Evolutionary conservation across 92 coral and sea anemone species (phyloP).

Genomic region (Zoanthus solanderi): DNA sequence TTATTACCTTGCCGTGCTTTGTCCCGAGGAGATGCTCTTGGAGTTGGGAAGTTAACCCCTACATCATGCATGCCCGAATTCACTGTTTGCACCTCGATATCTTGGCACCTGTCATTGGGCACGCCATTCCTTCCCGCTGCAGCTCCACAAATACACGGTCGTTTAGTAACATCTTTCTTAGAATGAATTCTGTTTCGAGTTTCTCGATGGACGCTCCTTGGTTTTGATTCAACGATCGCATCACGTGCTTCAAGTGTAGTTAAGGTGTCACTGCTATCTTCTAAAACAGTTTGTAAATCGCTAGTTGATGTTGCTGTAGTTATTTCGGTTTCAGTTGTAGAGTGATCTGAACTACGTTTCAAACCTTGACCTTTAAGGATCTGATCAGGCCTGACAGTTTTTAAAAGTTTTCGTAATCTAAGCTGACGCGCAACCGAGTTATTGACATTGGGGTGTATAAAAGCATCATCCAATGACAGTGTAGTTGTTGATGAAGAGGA

Average conservation of each 20-base stretch:
- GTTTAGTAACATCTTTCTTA: constrained; percentile 15
- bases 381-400: constrained; percentile 61
- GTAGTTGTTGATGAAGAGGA: constrained; percentile 59
- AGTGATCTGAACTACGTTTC: constrained; percentile 22
- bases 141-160: constrained; percentile 64
- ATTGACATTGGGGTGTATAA: constrained; percentile 59
- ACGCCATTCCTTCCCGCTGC: constrained; percentile 48
- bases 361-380: constrained; percentile 32
- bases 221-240: not conserved
- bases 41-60: constrained; percentile 93
- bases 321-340: constrained; percentile 26
- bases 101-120: constrained; percentile 2
- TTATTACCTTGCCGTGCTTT: constrained; percentile 27
- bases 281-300: constrained; percentile 36
- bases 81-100: constrained; percentile 24
- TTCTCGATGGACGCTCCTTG: constrained; percentile 20
- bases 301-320: constrained; percentile 40
- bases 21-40: constrained; percentile 28
- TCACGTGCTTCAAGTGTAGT: constrained; percentile 7
- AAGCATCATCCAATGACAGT: constrained; percentile 68
- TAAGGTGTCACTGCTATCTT: constrained; percentile 30
- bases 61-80: constrained; percentile 72
- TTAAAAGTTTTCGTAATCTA: constrained; percentile 72
- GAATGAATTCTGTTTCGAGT: not conserved
- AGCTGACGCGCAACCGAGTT: constrained; percentile 73